Evolutionary conservation across 2,888 invertebrate species (phyloP).

Genomic region (Oxyscelio sp.): DNA sequence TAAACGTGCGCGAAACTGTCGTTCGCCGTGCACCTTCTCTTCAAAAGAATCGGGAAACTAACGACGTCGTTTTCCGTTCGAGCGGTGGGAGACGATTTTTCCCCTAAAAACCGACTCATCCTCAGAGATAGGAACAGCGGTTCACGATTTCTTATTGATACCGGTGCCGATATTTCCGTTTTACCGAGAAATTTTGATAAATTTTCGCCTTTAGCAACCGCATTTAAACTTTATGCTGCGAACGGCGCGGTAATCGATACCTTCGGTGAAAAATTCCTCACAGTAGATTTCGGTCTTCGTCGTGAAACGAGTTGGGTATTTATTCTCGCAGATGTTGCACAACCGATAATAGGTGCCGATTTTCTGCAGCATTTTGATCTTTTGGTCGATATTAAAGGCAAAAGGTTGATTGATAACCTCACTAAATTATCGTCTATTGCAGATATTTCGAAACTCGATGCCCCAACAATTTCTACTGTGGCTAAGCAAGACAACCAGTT

Average conservation of each 20-base stretch:
- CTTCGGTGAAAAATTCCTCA: slow-evolving; percentile 76
- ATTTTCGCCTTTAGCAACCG: fast-evolving
- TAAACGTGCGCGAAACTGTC: too few species aligned
- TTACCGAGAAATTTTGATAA: background rate
- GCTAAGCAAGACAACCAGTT: background rate
- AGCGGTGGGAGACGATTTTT: slow-evolving; percentile 6
- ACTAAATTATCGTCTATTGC: background rate
- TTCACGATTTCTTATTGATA: slow-evolving; percentile 64
- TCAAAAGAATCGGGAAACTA: slow-evolving; percentile 49
- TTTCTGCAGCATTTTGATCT: slow-evolving; percentile 76
- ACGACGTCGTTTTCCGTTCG: background rate
- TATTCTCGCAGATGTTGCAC: slow-evolving; percentile 1
- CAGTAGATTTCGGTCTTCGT: slow-evolving; percentile 77
- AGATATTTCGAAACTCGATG: background rate
- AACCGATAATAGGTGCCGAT: slow-evolving; percentile 69
- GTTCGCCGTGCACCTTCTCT: too few species aligned
- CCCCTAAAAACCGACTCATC: slow-evolving; percentile 2
- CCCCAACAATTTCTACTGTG: background rate
- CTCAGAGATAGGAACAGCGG: slow-evolving; percentile 16
- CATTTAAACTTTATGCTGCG: slow-evolving; percentile 70
- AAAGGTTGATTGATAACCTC: background rate
- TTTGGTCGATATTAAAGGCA: background rate
- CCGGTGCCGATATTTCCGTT: slow-evolving; percentile 46
- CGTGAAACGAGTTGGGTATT: slow-evolving; percentile 69
- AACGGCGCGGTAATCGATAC: slow-evolving; percentile 81